Evolutionary conservation across 2,888 invertebrate species (phyloP), one percentile per base, ranked within the genome.

Genomic region (Sipha maydis): DNA sequence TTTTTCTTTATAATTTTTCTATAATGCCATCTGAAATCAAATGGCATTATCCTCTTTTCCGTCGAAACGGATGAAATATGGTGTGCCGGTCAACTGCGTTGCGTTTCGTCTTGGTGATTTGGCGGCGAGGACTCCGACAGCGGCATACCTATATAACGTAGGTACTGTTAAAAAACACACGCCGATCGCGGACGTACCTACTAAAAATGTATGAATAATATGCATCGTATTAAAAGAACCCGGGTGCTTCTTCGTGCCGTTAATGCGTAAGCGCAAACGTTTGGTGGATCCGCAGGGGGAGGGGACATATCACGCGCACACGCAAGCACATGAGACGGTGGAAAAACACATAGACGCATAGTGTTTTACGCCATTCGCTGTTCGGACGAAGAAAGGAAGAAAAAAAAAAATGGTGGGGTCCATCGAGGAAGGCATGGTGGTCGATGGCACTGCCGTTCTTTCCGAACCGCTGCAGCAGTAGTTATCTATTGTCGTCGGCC

Each of bases 401-500:
- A 48, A 41, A 34, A 83, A 73, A 83, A 84, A 38, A 77, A 76
- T 88, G 82, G 88, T 76, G 88, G 88, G 88, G 88, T 82, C 88
- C 88, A 76, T 88, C 82, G 88, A 88, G 88, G 82, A 88, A 88
- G 82, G 88, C 80, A 80, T 88, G 82, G 80, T 88, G 88, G 88
- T 88, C 88, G 88, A 88, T 88, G 88, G 88, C 80, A 80, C 73
- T 56, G 56, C 61, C 86, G 86, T 86, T 88, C 79, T 88, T 88
- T 75, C 82, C 75, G 31, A 25, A 61, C 80, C 73, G 38, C 86
- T 28, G 28, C 11, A 21, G 31, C 4, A 21, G 31, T 82, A 88
- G 88, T 88, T 76, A 88, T 82, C 88, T 76, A 88, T 82, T 82
- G 88, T 88, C 88, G 88, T 88, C 82, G 88, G 88, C 75, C 88